Evolutionary conservation across 1,140 invertebrate genomes (phyloP).

Genomic region (Cyclargus thomasi): DNA sequence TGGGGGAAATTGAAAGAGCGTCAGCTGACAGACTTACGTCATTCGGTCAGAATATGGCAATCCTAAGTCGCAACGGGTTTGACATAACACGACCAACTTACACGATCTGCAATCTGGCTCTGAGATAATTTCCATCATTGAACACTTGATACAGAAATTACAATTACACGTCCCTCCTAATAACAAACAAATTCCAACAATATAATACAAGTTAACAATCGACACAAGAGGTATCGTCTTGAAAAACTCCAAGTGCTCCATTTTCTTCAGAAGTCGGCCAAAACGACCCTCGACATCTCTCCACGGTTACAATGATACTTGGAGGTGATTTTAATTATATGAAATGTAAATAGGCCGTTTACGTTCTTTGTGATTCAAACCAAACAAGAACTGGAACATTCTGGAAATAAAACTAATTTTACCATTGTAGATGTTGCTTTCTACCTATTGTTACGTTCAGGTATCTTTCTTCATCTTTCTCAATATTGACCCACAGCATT

Average conservation of each 20-base stretch:
- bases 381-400: neutral
- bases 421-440: no score
- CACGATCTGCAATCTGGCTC: no score
- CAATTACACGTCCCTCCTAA: neutral
- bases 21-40: no score
- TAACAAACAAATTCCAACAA: neutral
- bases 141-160: neutral
- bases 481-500: no score
- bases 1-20: no score
- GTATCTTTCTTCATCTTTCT: no score
- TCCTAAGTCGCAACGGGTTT: no score
- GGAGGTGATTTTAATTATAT: conserved; percentile 2
- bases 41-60: no score
- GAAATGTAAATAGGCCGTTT: conserved; percentile 7
- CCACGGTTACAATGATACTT: conserved; percentile 7
- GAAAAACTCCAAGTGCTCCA: neutral
- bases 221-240: neutral
- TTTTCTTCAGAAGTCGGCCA: neutral
- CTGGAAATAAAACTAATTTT: neutral
- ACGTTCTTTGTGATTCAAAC: neutral
- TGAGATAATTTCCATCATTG: no score
- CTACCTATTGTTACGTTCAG: no score
- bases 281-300: conserved; percentile 1
- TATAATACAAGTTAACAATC: neutral
- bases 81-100: no score